Percentiles rank a stretch among this genome's conserved stretches.
Evolutionary conservation across 1,140 invertebrate genomes (phyloP).

Genomic region (Physella acuta): DNA sequence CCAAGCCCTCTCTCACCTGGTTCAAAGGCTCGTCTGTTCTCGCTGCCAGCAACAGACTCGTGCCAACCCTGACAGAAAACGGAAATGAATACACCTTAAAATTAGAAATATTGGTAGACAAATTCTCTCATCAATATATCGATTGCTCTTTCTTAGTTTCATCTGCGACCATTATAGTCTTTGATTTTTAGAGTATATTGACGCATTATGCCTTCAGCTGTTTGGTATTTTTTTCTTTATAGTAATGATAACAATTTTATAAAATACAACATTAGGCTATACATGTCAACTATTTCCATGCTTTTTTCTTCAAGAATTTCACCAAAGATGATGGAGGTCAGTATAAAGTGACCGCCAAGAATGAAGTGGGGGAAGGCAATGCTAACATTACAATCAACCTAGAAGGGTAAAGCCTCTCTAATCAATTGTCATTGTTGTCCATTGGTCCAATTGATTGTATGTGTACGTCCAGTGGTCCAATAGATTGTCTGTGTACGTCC

Average conservation of each 20-base stretch:
- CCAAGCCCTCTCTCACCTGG: slow-evolving; percentile 89
- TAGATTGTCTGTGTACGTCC: too few species aligned
- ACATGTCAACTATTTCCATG: not conserved
- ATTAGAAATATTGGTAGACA: slow-evolving; percentile 50
- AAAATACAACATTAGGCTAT: too few species aligned
- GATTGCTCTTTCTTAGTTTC: too few species aligned
- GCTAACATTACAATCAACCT: slow-evolving; percentile 94
- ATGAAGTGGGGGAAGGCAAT: slow-evolving; percentile 94
- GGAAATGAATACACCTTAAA: slow-evolving; percentile 41
- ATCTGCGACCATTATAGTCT: too few species aligned
- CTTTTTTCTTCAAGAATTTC: slow-evolving; percentile 60
- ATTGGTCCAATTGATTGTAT: too few species aligned
- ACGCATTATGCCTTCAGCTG: too few species aligned
- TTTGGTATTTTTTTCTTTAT: too few species aligned
- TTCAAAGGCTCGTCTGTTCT: slow-evolving; percentile 82
- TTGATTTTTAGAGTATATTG: too few species aligned
- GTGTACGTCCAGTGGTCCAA: too few species aligned
- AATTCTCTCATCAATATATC: too few species aligned
- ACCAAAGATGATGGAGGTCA: slow-evolving; percentile 92
- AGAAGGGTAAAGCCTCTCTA: slow-evolving; percentile 49
- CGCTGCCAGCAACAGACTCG: slow-evolving; percentile 35
- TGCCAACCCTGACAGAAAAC: slow-evolving; percentile 33
- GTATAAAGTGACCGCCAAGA: slow-evolving; percentile 97
- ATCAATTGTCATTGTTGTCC: too few species aligned
- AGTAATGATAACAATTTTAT: not conserved